A percentile compares a stretch with the other conserved stretches of the same genome.
These are phyloP conservation scores for Chlorospingus flavigularis DNA, from an alignment of 2,797 vertebrate genomes.

Conservation along the genomic window DNA sequence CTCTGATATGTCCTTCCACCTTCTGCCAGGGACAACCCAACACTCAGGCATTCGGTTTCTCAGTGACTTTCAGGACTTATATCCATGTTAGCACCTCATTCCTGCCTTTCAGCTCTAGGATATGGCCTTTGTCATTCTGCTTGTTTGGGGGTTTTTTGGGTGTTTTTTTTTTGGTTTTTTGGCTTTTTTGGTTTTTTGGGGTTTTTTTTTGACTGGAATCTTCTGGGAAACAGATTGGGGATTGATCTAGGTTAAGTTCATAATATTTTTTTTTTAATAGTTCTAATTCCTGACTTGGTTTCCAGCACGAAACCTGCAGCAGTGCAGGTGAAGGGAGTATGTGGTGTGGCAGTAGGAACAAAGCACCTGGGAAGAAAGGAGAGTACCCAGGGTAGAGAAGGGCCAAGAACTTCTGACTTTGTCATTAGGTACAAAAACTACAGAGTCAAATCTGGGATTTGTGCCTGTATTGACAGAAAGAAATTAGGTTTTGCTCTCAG, in stretches of 20 bases:
- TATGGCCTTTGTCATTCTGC: background rate
- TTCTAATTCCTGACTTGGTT: background rate
- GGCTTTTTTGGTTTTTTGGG: background rate
- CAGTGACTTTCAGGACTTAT: background rate
- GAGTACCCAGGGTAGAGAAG: background rate
- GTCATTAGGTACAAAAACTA: background rate
- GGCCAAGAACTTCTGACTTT: background rate
- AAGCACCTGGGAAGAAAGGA: background rate
- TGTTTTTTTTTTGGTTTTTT: background rate
- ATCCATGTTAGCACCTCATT: background rate
- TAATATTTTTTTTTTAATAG: background rate
- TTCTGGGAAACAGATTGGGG: background rate
- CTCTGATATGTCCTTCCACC: background rate
- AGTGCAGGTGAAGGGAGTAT: background rate
- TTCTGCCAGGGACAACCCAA: background rate
- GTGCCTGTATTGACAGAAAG: background rate
- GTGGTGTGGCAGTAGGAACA: accelerated
- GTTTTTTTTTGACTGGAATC: background rate
- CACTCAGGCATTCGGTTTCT: background rate
- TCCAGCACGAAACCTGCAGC: background rate
- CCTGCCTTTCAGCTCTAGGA: background rate
- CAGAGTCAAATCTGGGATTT: background rate
- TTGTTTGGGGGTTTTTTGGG: background rate
- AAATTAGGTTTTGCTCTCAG: background rate
- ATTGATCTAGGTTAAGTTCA: background rate